A percentile compares a stretch with the other conserved stretches of the same genome.
Conservation (phyloP, 2,888 invertebrate genomes). For the Dynastes grantii region DNA sequence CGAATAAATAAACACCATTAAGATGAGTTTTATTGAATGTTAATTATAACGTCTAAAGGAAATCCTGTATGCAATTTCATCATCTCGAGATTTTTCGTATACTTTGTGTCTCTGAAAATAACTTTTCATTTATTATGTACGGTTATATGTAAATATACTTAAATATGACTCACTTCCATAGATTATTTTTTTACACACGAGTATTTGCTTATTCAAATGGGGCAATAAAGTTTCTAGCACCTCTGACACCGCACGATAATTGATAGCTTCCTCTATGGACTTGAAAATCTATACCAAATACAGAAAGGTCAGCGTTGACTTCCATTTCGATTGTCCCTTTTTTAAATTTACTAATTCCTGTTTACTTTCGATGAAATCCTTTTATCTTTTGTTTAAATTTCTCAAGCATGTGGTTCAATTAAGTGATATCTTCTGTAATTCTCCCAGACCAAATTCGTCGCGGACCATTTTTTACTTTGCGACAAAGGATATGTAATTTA, state of each 20-base stretch:
- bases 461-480: not conserved
- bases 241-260: constrained; percentile 26
- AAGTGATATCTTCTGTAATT: not conserved
- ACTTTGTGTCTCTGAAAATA: constrained; percentile 36
- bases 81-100: constrained; percentile 36
- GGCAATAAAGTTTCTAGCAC: constrained; percentile 45
- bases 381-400: no score
- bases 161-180: constrained; percentile 36
- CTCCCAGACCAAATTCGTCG: not conserved
- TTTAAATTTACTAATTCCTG: not conserved
- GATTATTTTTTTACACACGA: constrained; percentile 30
- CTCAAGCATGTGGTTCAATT: not conserved
- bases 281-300: constrained; percentile 30
- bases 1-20: constrained; percentile 27
- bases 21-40: constrained; percentile 20
- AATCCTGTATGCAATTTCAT: constrained; percentile 36
- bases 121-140: constrained; percentile 43
- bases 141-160: constrained; percentile 34
- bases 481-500: constrained; percentile 1
- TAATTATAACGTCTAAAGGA: constrained; percentile 32
- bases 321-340: constrained; percentile 7
- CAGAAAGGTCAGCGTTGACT: not conserved
- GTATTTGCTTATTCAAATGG: constrained; percentile 42
- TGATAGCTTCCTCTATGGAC: constrained; percentile 34
- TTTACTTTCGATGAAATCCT: not conserved